Conservation (phyloP, 1,140 invertebrate genomes). For the Teleogryllus occipitalis region DNA sequence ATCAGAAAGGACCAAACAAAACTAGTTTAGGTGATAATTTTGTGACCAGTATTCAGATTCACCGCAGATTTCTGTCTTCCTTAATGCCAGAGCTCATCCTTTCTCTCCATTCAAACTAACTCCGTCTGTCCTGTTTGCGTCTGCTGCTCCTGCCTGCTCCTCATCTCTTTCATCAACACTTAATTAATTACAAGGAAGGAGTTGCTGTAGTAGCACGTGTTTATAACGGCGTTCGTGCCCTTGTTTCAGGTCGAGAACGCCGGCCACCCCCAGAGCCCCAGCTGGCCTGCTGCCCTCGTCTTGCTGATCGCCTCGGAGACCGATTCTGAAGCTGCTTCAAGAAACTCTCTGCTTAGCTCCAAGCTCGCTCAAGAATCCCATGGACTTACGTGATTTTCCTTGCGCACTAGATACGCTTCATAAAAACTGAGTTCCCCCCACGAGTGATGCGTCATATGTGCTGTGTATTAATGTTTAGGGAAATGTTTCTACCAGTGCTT, state of each 20-base stretch:
- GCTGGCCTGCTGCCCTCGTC: not conserved
- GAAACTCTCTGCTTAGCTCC: no score
- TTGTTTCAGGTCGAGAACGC: not conserved
- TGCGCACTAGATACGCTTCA: not conserved
- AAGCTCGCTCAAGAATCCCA: not conserved
- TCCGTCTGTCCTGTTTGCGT: not conserved
- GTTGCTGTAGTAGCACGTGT: not conserved
- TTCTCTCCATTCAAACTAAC: not conserved
- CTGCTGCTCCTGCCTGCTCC: not conserved
- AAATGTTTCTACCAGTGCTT: no score
- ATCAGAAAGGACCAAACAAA: no score
- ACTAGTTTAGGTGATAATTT: not conserved
- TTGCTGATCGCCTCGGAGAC: not conserved
- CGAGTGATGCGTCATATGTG: no score
- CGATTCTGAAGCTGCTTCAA: no score
- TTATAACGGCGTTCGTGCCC: not conserved
- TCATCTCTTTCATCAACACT: not conserved
- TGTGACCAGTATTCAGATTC: not conserved
- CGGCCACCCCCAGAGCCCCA: not conserved
- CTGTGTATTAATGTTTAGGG: no score
- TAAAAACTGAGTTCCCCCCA: not conserved
- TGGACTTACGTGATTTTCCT: not conserved
- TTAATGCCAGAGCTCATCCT: not conserved
- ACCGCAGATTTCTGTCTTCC: not conserved
- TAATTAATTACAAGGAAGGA: not conserved